Evolutionary conservation across 92 coral and sea anemone species (phyloP), one percentile per base, ranked within the genome.

Genomic region (Epizoanthus stellaris): DNA sequence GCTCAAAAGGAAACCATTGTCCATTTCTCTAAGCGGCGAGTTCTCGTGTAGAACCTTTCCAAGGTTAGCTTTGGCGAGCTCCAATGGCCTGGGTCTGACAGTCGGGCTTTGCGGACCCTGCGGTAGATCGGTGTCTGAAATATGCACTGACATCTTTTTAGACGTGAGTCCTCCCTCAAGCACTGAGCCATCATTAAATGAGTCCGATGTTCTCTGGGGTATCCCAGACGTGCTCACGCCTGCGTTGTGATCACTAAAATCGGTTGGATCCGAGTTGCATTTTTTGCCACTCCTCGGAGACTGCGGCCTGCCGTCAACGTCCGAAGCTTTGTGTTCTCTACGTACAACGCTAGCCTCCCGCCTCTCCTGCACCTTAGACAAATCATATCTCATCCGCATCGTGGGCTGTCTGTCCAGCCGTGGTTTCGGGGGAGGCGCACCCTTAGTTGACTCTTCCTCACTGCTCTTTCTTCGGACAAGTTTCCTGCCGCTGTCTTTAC

Each of bases 191-290:
- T 81, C 84, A 25, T 82, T 87, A 59, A 87, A 57, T 52, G 89
- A 60, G 75, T 91, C 91, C 1, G 93, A 91, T 53, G 76, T 87
- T 57, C 93, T 86, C 40, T 90, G 84, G 9, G 71, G 75, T 56
- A 43, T 63, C 40, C 53, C 62, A 23, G 79, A 45, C 67, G 88
- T 49, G 25, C 21, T 57, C 57, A 36, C 72, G 25, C 14, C 75
- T 38, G 71, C 76, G 10, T 91, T 49, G 40, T 34, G 56, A 6
- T 88, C 87, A 30, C 81, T 84, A 15, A 92, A 58, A 42, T 89
- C 87, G 2, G 90, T 89, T 49, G 98, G 98, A 67, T 94, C 98
- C 53, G 98, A 94, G 82, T 92, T 94, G 80, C 98, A 94, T 68
- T 94, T 94, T 59, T 90, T 77, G 52, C 76, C 85, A 39, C 52